Evolutionary conservation across 2,797 vertebrate species (phyloP).

Genomic region (Diplodus sargus): DNA sequence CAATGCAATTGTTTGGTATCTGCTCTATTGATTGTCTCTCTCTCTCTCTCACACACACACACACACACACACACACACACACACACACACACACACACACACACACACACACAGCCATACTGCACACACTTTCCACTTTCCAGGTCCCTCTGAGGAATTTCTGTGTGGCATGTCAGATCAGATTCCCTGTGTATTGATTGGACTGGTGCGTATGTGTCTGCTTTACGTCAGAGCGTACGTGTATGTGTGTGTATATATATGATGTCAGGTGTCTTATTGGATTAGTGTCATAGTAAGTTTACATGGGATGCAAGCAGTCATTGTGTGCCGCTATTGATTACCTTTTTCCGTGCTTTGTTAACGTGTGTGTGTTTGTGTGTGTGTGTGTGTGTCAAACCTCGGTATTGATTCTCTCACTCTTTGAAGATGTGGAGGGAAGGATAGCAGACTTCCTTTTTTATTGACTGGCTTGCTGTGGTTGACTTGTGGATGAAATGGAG

Average conservation of each 20-base stretch:
- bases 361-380: slow-evolving; percentile 16
- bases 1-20: slow-evolving; percentile 64
- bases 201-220: slow-evolving; percentile 34
- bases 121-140: slow-evolving; percentile 29
- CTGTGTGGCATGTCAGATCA: slow-evolving; percentile 59
- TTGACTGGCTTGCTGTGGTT: slow-evolving; percentile 74
- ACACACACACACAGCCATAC: slow-evolving; percentile 5
- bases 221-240: slow-evolving; percentile 30
- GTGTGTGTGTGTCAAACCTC: slow-evolving; percentile 56
- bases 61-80: slow-evolving; percentile 6
- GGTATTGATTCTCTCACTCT: slow-evolving; percentile 74
- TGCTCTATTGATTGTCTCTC: slow-evolving; percentile 63
- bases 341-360: slow-evolving; percentile 38
- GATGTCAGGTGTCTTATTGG: slow-evolving; percentile 60
- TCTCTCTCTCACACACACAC: not conserved
- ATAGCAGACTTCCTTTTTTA: slow-evolving; percentile 70
- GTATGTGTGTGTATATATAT: slow-evolving; percentile 16
- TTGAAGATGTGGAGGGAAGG: slow-evolving; percentile 73
- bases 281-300: slow-evolving; percentile 64
- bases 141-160: slow-evolving; percentile 52
- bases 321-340: slow-evolving; percentile 61
- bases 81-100: slow-evolving; percentile 8
- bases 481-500: slow-evolving; percentile 78
- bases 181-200: slow-evolving; percentile 65
- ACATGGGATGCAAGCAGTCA: slow-evolving; percentile 51